A percentile compares a stretch with the other conserved stretches of the same genome.
Evolutionary conservation across 2,888 invertebrate genomes (phyloP).

Genomic region (Andrena marginata): DNA sequence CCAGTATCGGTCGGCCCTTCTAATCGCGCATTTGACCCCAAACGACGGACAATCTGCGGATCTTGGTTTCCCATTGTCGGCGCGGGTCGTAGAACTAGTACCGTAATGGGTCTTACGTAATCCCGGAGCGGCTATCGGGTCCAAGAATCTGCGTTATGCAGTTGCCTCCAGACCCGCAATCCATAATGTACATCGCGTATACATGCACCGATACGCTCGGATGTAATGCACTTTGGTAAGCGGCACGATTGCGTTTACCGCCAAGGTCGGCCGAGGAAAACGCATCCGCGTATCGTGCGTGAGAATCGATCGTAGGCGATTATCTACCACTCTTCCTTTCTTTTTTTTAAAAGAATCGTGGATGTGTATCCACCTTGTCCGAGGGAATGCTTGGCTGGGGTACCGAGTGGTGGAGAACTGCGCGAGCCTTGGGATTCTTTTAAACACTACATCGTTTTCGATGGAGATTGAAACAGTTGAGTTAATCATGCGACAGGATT

Average conservation of each 20-base stretch:
- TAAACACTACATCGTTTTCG: no score
- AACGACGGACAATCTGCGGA: constrained; percentile 20
- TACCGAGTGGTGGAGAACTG: no score
- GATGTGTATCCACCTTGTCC: no score
- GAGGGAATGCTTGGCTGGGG: no score
- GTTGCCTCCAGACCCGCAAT: constrained; percentile 16
- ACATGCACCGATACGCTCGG: constrained; percentile 30
- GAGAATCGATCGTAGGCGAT: constrained; percentile 14
- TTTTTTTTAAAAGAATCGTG: background rate
- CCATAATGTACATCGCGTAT: constrained; percentile 37
- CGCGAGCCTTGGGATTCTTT: no score
- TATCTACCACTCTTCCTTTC: background rate
- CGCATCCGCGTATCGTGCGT: constrained; percentile 8
- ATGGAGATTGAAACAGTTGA: no score
- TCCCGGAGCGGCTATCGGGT: constrained; percentile 29
- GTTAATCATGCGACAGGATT: no score
- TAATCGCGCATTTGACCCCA: constrained; percentile 22
- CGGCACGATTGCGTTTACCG: constrained; percentile 45
- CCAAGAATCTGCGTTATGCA: constrained; percentile 41
- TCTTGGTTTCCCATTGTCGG: constrained; percentile 45
- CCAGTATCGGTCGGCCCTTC: background rate
- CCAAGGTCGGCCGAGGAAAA: constrained; percentile 43
- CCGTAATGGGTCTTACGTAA: constrained; percentile 57
- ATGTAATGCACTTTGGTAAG: constrained; percentile 34
- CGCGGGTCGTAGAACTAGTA: constrained; percentile 42